Evolutionary conservation across 1,140 invertebrate genomes (phyloP).

Genomic region (Cyrtorhinus lividipennis): DNA sequence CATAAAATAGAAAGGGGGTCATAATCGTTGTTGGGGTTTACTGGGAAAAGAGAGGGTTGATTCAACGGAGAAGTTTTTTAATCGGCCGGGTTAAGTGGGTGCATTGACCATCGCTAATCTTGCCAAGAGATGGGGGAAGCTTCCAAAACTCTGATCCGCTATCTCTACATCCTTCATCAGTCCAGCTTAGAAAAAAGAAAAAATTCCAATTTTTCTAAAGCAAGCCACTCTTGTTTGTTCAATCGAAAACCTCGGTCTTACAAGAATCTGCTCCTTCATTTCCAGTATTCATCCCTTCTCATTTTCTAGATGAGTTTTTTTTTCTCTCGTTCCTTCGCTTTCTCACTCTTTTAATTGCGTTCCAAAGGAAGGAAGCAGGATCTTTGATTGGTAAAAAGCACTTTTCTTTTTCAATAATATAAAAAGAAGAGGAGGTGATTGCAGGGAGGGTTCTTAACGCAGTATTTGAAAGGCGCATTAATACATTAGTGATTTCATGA

Average conservation of each 20-base stretch:
- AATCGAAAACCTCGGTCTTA: neutral
- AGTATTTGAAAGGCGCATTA: constrained; percentile 8
- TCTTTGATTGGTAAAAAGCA: constrained; percentile 6
- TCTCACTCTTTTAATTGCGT: neutral
- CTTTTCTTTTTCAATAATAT: neutral
- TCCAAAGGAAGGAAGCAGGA: neutral
- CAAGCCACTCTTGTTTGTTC: neutral
- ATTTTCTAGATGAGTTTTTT: constrained; percentile 5
- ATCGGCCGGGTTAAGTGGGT: constrained; percentile 10
- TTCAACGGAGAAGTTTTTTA: constrained; percentile 12
- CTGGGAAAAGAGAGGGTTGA: no score
- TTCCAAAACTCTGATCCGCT: constrained; percentile 49
- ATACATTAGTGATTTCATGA: constrained; percentile 9
- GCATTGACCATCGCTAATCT: constrained; percentile 14
- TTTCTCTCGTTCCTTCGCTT: neutral
- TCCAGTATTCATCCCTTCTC: neutral
- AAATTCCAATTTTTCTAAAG: neutral
- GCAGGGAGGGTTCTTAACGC: neutral
- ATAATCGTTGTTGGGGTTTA: no score
- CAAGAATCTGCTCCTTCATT: constrained; percentile 1
- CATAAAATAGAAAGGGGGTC: neutral
- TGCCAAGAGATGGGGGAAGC: neutral
- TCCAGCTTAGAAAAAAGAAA: no score
- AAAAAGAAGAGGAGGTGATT: neutral
- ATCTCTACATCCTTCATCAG: no score